A percentile compares a stretch with the other conserved stretches of the same genome.
Evolutionary conservation across 2,888 invertebrate genomes (phyloP).

Genomic region (Gisinianus flammeolus): DNA sequence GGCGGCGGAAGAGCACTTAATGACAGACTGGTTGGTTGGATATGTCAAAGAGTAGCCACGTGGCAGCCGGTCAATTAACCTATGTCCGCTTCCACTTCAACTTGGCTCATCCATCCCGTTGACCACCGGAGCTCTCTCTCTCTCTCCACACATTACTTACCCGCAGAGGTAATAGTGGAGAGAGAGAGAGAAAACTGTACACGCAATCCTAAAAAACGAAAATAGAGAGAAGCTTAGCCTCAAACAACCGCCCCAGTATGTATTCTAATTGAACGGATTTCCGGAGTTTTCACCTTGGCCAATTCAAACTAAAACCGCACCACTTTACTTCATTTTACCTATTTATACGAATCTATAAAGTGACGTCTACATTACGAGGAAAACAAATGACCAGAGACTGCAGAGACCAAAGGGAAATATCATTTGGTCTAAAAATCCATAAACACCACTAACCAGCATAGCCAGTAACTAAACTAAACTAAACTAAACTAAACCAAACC

Average conservation of each 20-base stretch:
- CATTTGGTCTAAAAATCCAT: too few relatives aligned
- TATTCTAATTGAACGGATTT: conserved; percentile 44
- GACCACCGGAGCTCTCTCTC: conserved; percentile 33
- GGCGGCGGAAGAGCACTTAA: conserved; percentile 35
- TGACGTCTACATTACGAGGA: conserved; percentile 17
- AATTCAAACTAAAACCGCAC: conserved; percentile 14
- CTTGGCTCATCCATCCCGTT: conserved; percentile 19
- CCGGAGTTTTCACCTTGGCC: conserved; percentile 43
- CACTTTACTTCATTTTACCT: conserved; percentile 28
- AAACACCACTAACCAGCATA: too few relatives aligned
- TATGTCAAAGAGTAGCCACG: conserved; percentile 31
- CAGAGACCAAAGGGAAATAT: too few relatives aligned
- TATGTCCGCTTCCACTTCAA: conserved; percentile 30
- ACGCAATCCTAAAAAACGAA: not conserved
- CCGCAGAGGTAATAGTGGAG: not conserved
- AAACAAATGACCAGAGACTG: conserved; percentile 11
- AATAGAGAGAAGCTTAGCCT: not conserved
- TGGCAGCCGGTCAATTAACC: conserved; percentile 36
- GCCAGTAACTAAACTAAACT: too few relatives aligned
- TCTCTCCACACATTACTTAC: not conserved
- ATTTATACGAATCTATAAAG: conserved; percentile 4
- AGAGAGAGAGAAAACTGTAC: not conserved
- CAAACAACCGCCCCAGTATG: conserved; percentile 26
- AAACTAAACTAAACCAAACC: too few relatives aligned
- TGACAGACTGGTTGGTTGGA: conserved; percentile 3